phyloP scores from a whole-genome alignment of 2,797 vertebrate species.

The Choloepus didactylus region DNA sequence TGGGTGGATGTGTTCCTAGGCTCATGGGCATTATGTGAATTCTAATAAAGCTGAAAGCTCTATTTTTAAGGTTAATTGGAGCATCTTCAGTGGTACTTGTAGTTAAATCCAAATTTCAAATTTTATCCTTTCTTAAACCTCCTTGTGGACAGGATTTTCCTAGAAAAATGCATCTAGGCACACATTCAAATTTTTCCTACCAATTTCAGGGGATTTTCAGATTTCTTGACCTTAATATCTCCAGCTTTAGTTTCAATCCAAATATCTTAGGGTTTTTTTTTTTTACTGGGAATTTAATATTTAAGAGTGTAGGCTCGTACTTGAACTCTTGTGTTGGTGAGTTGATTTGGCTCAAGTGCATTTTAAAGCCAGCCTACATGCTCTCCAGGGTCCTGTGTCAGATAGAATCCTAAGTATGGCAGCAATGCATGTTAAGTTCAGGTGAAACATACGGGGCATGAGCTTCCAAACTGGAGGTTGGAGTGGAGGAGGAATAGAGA shows the following conservation, averaged over 20 bases:
- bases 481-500: constrained; percentile 12
- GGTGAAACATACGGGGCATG: background rate
- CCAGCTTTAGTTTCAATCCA: constrained; percentile 53
- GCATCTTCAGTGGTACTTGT: constrained; percentile 14
- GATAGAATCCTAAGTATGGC: constrained; percentile 75
- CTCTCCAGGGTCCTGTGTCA: constrained; percentile 77
- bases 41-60: constrained; percentile 55
- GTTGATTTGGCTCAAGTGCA: constrained; percentile 63
- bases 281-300: constrained; percentile 60
- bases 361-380: constrained; percentile 67
- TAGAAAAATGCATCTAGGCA: constrained; percentile 37
- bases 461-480: constrained; percentile 54
- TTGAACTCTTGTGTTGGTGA: constrained; percentile 65
- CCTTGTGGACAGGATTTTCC: background rate
- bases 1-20: constrained; percentile 71
- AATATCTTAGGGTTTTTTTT: background rate
- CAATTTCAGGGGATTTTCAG: constrained; percentile 39
- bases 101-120: constrained; percentile 63
- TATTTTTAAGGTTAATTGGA: constrained; percentile 49
- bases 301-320: constrained; percentile 14
- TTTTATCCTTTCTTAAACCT: background rate
- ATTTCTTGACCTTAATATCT: constrained; percentile 65
- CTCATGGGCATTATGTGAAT: constrained; percentile 42
- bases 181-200: constrained; percentile 16
- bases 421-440: constrained; percentile 10